These are phyloP conservation scores for Anhinga rufa DNA, from an alignment of 2,113 vertebrate genomes.

Conservation along the genomic window DNA sequence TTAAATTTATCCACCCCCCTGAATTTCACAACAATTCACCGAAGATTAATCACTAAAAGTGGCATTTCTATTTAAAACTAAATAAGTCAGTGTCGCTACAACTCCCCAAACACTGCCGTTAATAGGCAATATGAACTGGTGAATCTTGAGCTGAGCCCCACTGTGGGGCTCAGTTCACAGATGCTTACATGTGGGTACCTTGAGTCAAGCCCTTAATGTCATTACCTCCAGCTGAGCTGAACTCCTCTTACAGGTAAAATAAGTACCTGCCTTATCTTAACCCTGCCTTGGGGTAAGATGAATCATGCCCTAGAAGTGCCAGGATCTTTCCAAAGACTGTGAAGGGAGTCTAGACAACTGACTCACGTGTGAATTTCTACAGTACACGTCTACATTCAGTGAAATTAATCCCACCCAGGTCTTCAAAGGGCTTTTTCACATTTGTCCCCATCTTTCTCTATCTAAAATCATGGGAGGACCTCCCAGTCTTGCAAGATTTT, in stretches of 20 bases:
- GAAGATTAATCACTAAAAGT: not conserved
- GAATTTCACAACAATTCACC: not conserved
- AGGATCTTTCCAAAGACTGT: not conserved
- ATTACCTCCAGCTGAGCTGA: not conserved
- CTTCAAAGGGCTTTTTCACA: not conserved
- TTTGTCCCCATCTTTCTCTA: not conserved
- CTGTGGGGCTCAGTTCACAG: not conserved
- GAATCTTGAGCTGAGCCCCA: not conserved
- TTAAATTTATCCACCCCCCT: not conserved
- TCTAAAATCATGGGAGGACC: not conserved
- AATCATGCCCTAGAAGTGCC: not conserved
- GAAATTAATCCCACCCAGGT: no score
- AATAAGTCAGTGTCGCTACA: not conserved
- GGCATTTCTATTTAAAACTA: not conserved
- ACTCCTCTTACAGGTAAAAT: not conserved
- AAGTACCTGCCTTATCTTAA: not conserved
- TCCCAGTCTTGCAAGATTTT: not conserved
- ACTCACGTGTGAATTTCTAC: rapidly evolving
- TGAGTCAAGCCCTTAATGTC: not conserved
- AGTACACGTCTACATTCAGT: not conserved
- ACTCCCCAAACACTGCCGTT: not conserved
- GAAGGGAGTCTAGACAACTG: not conserved
- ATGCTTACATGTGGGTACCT: not conserved
- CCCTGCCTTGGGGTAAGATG: not conserved
- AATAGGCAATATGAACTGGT: not conserved